A percentile compares a stretch with the other conserved stretches of the same genome.
Conservation (phyloP, 92 coral and sea anemone genomes). For the Ricordea florida region DNA sequence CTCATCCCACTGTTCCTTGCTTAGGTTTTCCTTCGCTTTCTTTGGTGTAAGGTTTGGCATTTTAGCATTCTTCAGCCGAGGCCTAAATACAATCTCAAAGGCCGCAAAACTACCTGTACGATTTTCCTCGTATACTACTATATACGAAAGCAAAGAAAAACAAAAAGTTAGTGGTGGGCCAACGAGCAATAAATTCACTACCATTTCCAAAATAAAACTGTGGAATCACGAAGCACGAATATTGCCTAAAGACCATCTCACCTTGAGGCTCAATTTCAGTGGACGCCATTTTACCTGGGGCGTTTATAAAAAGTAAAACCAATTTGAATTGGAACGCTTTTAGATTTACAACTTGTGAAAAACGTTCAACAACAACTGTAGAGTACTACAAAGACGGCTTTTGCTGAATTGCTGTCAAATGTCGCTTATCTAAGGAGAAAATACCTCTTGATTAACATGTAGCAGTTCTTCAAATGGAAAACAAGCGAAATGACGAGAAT, state of each 20-base stretch:
- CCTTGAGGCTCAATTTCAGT: not conserved
- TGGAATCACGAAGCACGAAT: not conserved
- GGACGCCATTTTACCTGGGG: slow-evolving; percentile 36
- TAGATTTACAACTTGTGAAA: too few species aligned
- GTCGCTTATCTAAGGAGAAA: too few species aligned
- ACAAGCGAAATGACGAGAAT: not conserved
- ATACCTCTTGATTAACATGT: too few species aligned
- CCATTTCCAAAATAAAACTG: not conserved
- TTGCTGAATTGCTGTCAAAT: too few species aligned
- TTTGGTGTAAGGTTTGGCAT: slow-evolving; percentile 85
- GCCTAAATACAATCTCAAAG: slow-evolving; percentile 77
- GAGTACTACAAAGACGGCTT: too few species aligned
- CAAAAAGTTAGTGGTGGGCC: not conserved
- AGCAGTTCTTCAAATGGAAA: not conserved
- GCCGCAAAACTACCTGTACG: slow-evolving; percentile 45
- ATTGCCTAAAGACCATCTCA: not conserved
- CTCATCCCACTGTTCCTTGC: slow-evolving; percentile 62
- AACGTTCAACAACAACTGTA: too few species aligned
- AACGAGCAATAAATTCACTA: not conserved
- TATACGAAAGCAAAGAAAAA: not conserved
- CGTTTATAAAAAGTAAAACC: not conserved
- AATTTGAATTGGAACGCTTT: not conserved
- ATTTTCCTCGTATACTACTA: not conserved
- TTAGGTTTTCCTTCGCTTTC: slow-evolving; percentile 74
- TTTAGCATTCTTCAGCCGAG: slow-evolving; percentile 77